Evolutionary conservation across 2,888 invertebrate species (phyloP), one percentile per base, ranked within the genome.

Genomic region (Clanis bilineata): DNA sequence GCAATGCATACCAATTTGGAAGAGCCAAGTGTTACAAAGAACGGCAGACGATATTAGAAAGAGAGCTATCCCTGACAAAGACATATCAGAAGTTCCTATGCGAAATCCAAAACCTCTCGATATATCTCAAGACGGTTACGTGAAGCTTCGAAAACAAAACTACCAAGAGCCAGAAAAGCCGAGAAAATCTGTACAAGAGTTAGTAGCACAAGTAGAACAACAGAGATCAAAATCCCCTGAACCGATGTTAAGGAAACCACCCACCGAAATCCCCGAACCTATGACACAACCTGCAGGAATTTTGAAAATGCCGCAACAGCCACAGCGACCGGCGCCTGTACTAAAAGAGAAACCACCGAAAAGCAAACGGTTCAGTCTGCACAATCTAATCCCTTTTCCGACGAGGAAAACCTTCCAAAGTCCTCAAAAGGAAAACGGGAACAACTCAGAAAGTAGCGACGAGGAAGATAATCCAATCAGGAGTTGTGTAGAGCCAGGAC

Each of bases 171-270:
- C 68, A 43, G 70, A 80, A 22, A 84, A 86, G 56, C 87, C 88
- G 1, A 86, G 94, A 47, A 93, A 90, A 67, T 93, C 94, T 0
- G 95, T 95, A 0, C 94, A 94, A 70, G 94, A 94, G 73, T 80
- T 95, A 68, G 94, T 94, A 23, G 94, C 94, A 1, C 92, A 93
- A 74, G 93, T 94, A 9, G 94, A 95, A 77, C 89, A 93, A 57
- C 88, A 90, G 60, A 76, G 88, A 76, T 73, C 86, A 73, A 74
- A 77, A 71, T 85, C 88, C 3, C 90, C 90, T 1, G 91, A 90
- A 61, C 80, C 89, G 71, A 64, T 86, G 70, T 74, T 76, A 79
- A 82, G 88, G 72, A 73, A 72, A 63, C 71, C 74, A 36, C 85
- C 88, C 80, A 83, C 83, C 77, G 86, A 88, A 63, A 61, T 67